These are phyloP conservation scores for Fistularia commersonii DNA, from an alignment of 2,797 vertebrate genomes.

Conservation along the genomic window DNA sequence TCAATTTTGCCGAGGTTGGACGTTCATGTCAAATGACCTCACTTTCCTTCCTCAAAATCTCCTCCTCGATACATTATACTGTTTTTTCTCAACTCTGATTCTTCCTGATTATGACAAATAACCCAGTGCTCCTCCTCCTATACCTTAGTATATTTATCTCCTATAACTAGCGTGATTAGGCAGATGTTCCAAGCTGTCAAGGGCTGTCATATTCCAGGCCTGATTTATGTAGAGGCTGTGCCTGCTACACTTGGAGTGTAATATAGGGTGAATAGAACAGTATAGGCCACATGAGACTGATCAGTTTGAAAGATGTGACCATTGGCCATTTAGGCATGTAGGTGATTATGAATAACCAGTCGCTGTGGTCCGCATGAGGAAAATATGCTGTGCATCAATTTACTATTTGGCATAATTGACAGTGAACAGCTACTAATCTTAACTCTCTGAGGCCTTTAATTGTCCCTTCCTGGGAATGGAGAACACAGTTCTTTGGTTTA, in stretches of 20 bases:
- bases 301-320: slow-evolving; percentile 10
- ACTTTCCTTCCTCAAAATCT: neutral
- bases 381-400: too few species aligned
- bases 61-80: neutral
- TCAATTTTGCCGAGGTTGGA: neutral
- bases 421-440: too few species aligned
- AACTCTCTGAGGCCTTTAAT: too few species aligned
- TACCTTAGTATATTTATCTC: slow-evolving; percentile 45
- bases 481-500: too few species aligned
- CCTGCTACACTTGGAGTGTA: slow-evolving; percentile 31
- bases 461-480: too few species aligned
- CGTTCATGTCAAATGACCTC: neutral
- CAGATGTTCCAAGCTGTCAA: slow-evolving; percentile 54
- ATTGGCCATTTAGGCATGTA: slow-evolving; percentile 1
- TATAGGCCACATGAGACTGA: slow-evolving; percentile 4
- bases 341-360: slow-evolving; percentile 7
- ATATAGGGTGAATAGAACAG: slow-evolving; percentile 16
- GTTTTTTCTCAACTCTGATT: slow-evolving; percentile 1
- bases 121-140: slow-evolving; percentile 21
- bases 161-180: slow-evolving; percentile 61
- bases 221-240: slow-evolving; percentile 56
- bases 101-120: slow-evolving; percentile 45
- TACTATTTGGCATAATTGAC: too few species aligned
- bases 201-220: slow-evolving; percentile 44
- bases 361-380: too few species aligned